A percentile compares a stretch with the other conserved stretches of the same genome.
Evolutionary conservation across 1,140 invertebrate species (phyloP).

Genomic region (Aphis craccivora): DNA sequence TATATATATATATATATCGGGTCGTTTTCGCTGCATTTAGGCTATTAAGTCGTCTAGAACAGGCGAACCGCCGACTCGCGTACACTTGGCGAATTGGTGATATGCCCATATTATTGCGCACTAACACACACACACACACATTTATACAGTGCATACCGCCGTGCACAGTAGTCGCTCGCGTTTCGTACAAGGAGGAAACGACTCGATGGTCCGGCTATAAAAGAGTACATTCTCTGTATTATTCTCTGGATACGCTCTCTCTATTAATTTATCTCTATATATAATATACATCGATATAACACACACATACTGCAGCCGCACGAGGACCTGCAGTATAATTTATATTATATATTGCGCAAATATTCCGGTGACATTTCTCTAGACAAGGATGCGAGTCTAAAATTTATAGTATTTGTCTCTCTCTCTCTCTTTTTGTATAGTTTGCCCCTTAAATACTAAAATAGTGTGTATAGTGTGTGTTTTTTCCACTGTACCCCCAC

Average conservation of each 20-base stretch:
- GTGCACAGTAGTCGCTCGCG: not conserved
- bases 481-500: not conserved
- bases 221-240: slow-evolving; percentile 9
- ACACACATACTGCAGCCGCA: not conserved
- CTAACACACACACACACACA: not conserved
- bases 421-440: not conserved
- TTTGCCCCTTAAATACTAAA: not conserved
- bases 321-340: not conserved
- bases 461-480: not conserved
- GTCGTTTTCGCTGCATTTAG: not conserved
- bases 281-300: not conserved
- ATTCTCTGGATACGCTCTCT: slow-evolving; percentile 1
- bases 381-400: not conserved
- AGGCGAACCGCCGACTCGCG: not conserved
- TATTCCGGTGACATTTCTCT: not conserved
- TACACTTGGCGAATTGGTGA: not conserved
- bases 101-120: slow-evolving; percentile 19
- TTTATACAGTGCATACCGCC: not conserved
- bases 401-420: not conserved
- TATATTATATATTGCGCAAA: not conserved
- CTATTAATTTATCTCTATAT: not conserved
- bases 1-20: no score
- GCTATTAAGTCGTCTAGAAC: slow-evolving; percentile 51
- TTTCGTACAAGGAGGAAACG: slow-evolving; percentile 15
- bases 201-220: not conserved